phyloP scores from a whole-genome alignment of 2,797 vertebrate species.

The Sebastes cheni region DNA sequence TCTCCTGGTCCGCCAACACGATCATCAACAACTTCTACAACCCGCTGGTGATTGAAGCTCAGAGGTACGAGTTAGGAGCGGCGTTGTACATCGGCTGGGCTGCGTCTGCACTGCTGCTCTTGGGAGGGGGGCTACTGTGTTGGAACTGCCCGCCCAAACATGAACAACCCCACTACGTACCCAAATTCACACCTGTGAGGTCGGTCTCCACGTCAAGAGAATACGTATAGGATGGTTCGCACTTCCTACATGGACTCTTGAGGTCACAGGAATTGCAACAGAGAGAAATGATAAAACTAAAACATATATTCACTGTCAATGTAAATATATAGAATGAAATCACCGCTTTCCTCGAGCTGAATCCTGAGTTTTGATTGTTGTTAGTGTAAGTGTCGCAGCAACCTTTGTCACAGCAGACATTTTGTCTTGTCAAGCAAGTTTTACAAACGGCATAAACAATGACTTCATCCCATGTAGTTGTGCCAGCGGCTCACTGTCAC shows the following conservation, averaged over 20 bases:
- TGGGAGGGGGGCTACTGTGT: constrained; percentile 89
- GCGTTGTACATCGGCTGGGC: constrained; percentile 95
- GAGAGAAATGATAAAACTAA: background rate
- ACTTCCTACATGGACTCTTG: background rate
- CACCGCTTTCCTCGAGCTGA: background rate
- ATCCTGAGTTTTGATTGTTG: background rate
- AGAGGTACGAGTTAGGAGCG: constrained; percentile 88
- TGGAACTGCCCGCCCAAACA: constrained; percentile 80
- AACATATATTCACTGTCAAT: background rate
- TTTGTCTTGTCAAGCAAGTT: background rate
- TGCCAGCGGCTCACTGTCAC: background rate
- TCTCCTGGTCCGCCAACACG: constrained; percentile 83
- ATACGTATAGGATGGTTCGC: constrained; percentile 63
- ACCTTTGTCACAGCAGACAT: background rate
- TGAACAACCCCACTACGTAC: constrained; percentile 53
- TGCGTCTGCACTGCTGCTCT: constrained; percentile 80
- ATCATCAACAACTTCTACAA: constrained; percentile 85
- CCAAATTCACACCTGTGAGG: constrained; percentile 70
- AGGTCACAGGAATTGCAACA: background rate
- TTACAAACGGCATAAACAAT: background rate
- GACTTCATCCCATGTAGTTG: background rate
- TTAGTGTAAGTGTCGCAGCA: background rate
- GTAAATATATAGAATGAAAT: background rate
- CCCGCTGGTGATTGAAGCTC: constrained; percentile 68
- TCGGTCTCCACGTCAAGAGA: constrained; percentile 66